These are phyloP conservation scores for Sciurus vulgaris DNA, from an alignment of 2,797 vertebrate species.

Conservation along the genomic window DNA sequence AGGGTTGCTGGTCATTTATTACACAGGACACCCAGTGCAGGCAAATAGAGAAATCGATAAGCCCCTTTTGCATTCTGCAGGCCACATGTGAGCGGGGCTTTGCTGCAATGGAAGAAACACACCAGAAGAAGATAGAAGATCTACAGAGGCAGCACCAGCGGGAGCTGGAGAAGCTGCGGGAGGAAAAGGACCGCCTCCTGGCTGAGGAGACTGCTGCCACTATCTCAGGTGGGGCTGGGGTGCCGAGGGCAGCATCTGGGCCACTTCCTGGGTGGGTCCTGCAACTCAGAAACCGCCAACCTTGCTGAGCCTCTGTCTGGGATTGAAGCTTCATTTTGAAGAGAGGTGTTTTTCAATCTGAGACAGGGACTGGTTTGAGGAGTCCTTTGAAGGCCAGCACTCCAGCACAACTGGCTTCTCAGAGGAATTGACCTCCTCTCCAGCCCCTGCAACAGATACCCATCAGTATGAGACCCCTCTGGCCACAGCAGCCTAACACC, in stretches of 20 bases:
- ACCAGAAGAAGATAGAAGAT: slow-evolving; percentile 97
- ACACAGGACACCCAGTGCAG: background rate
- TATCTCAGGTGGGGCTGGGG: slow-evolving; percentile 92
- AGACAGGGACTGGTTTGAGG: background rate
- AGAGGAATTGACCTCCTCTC: background rate
- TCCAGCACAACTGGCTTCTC: fast-evolving
- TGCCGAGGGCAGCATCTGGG: too few relatives aligned
- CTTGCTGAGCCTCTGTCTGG: background rate
- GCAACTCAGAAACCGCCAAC: background rate
- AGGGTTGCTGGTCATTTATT: background rate
- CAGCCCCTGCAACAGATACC: background rate
- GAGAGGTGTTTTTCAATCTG: background rate
- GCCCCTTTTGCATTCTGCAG: slow-evolving; percentile 85
- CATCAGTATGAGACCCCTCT: background rate
- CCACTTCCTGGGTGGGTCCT: too few relatives aligned
- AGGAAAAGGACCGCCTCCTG: slow-evolving; percentile 96
- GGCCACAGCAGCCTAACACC: background rate
- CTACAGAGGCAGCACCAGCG: slow-evolving; percentile 97
- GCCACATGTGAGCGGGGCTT: slow-evolving; percentile 98
- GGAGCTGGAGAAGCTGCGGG: slow-evolving; percentile 96
- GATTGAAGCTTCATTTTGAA: background rate
- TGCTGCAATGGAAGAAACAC: slow-evolving; percentile 98
- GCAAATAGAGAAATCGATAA: background rate
- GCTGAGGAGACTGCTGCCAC: slow-evolving; percentile 98
- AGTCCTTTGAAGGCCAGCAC: background rate